A percentile compares a stretch with the other conserved stretches of the same genome.
Evolutionary conservation across 2,797 vertebrate genomes (phyloP).

Genomic region (Momotus momota): DNA sequence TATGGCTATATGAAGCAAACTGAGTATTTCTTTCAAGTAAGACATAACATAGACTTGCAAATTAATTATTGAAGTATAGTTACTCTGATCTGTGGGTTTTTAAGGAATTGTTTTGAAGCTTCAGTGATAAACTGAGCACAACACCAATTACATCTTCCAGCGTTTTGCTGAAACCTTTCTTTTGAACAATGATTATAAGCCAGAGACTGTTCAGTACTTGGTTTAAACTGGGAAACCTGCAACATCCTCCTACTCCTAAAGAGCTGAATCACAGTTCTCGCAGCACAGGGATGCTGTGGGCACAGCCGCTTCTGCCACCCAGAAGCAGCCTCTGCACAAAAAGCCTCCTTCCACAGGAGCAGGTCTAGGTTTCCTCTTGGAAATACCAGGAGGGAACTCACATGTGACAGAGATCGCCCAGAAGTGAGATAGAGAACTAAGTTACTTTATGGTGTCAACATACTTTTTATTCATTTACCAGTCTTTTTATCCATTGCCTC

Average conservation of each 20-base stretch:
- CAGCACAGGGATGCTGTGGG: not conserved
- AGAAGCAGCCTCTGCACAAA: not conserved
- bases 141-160: not conserved
- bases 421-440: not conserved
- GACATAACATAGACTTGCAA: not conserved
- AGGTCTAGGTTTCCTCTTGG: fast-evolving
- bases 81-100: not conserved
- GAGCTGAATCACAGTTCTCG: not conserved
- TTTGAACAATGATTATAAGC: not conserved
- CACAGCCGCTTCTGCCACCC: fast-evolving
- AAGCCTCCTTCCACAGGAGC: fast-evolving
- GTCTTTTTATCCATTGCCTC: not conserved
- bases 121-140: not conserved
- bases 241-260: not conserved
- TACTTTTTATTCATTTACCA: not conserved
- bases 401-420: fast-evolving
- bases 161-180: not conserved
- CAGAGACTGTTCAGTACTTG: not conserved
- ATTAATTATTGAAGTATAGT: not conserved
- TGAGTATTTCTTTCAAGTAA: not conserved
- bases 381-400: not conserved
- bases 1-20: not conserved
- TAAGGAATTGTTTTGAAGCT: not conserved
- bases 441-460: not conserved
- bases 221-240: not conserved